Evolutionary conservation across 2,113 vertebrate genomes (phyloP), one percentile per base, ranked within the genome.

Genomic region (Strigops habroptila): DNA sequence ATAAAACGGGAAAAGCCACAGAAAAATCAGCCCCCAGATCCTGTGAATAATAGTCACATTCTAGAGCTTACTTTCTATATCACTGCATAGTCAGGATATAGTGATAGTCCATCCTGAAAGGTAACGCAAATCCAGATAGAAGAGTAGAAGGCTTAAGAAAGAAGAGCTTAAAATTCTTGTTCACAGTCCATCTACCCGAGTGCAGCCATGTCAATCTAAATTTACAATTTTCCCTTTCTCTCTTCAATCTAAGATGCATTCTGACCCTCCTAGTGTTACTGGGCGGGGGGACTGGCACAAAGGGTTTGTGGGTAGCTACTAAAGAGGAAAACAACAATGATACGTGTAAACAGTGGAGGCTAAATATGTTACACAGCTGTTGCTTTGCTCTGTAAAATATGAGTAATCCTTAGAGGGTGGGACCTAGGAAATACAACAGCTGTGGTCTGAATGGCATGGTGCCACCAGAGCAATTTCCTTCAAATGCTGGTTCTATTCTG

Each of bases 311-410:
- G 30, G 30, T 77, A 75, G 30, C 55, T 17, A 75, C 25, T 90
- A 91, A 94, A 88, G 79, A 88, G 39, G 60, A 78, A 95, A 94
- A 59, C 51, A 43, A 37, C 60, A 80, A 51, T 28, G 55, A 67
- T 68, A 62, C 43, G 37, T 88, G 76, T 63, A 35, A 63, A n/a
- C 6, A 67, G 21, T 18, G 46, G 19, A 83, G 46, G 14, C 21
- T 59, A 90, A 91, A 96, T 96, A 76, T 94, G 88, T 91, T 94
- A 43, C 64, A 67, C 91, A 96, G 87, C 90, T 96, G 93, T 62
- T 94, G 73, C 76, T 96, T 93, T 82, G 44, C 77, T 93, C 59
- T 71, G 33, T 71, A 84, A 79, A 46, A 52, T 91, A 69, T 81
- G 60, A 94, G 53, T 68, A 94, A 90, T 88, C 59, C 88, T 67